These are phyloP conservation scores for Drosophila chauvacae DNA, from an alignment of 1,140 invertebrate species.

Conservation along the genomic window DNA sequence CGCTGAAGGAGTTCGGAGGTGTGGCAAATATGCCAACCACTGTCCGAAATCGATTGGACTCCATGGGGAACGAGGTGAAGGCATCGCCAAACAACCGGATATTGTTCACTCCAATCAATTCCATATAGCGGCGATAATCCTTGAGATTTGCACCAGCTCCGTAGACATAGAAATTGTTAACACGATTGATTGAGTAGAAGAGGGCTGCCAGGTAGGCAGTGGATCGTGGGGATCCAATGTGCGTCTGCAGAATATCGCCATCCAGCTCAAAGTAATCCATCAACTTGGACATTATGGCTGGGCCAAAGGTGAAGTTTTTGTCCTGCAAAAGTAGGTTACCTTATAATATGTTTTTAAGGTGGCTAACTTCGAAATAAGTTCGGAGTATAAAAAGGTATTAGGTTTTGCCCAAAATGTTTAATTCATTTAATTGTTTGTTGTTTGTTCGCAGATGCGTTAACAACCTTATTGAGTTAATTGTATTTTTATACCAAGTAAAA, in stretches of 20 bases:
- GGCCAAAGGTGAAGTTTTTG: constrained; percentile 90
- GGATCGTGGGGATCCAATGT: constrained; percentile 90
- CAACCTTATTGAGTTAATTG: background rate
- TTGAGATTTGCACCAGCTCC: constrained; percentile 85
- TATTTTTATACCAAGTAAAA: background rate
- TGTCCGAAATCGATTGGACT: constrained; percentile 87
- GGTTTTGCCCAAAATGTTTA: background rate
- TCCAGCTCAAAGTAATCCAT: constrained; percentile 87
- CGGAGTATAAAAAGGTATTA: background rate
- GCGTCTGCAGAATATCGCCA: constrained; percentile 89
- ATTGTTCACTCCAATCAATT: constrained; percentile 86
- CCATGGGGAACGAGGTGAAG: constrained; percentile 86
- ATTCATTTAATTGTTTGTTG: background rate
- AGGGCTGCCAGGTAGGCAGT: constrained; percentile 90
- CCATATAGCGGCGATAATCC: constrained; percentile 87
- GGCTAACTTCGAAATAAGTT: background rate
- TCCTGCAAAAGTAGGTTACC: constrained; percentile 85
- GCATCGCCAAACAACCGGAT: constrained; percentile 87
- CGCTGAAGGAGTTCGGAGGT: constrained; percentile 91
- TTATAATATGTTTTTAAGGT: background rate
- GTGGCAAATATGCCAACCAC: constrained; percentile 90
- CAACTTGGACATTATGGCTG: constrained; percentile 88
- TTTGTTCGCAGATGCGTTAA: background rate
- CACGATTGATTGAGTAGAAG: constrained; percentile 87
- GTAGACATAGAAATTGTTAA: constrained; percentile 87